Evolutionary conservation across 2,113 vertebrate species (phyloP).

Genomic region (Pseudopodoces humilis): DNA sequence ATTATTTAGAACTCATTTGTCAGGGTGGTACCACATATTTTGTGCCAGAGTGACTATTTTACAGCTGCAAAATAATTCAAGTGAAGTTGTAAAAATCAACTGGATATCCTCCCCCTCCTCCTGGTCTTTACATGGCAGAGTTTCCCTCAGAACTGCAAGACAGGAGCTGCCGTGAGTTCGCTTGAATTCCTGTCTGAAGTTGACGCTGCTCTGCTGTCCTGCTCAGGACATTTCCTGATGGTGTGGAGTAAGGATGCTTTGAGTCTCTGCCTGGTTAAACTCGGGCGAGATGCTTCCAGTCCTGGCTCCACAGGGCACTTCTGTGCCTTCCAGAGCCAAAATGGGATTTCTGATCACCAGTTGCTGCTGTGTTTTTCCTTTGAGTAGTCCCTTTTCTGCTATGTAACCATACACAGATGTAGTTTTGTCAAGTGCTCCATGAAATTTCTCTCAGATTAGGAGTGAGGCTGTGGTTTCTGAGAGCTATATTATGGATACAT

Average conservation of each 20-base stretch:
- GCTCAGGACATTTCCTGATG: fast-evolving
- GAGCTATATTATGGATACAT: background rate
- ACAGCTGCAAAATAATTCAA: background rate
- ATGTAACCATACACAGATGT: background rate
- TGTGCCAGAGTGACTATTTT: background rate
- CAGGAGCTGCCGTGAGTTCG: background rate
- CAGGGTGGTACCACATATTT: background rate
- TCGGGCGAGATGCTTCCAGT: background rate
- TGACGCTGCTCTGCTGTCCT: background rate
- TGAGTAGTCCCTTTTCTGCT: background rate
- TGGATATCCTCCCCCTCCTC: background rate
- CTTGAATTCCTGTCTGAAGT: background rate
- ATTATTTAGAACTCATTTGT: conserved; percentile 48
- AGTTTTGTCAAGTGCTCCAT: background rate
- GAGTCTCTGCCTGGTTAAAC: background rate
- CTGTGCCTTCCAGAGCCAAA: background rate
- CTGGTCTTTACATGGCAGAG: background rate
- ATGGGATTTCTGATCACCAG: background rate
- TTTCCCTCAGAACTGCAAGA: background rate
- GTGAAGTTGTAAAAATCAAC: background rate
- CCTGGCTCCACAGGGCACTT: background rate
- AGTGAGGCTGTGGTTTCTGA: background rate
- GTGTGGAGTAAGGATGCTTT: fast-evolving
- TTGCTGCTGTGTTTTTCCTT: background rate
- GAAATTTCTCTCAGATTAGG: background rate